Percentiles rank a stretch among this genome's conserved stretches.
Conservation (phyloP, 2,113 vertebrate species). For the Pelecanus crispus region DNA sequence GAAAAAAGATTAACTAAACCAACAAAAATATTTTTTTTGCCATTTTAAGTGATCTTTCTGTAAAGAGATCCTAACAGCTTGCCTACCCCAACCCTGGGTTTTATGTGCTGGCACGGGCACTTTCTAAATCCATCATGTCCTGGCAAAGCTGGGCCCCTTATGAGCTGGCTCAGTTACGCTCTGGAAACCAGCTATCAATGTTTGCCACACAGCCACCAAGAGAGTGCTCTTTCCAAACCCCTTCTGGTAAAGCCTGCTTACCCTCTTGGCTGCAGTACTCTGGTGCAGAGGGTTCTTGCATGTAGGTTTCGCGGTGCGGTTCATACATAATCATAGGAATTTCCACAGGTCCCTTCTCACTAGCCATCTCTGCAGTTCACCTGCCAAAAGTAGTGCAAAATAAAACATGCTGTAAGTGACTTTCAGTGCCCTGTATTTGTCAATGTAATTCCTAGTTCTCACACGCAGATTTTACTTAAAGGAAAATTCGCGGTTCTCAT, state of each 20-base stretch:
- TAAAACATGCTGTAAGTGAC: rapidly evolving
- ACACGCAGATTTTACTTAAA: not conserved
- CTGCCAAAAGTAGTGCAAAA: not conserved
- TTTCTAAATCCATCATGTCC: not conserved
- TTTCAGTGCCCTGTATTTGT: not conserved
- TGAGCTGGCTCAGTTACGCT: not conserved
- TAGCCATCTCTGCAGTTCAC: not conserved
- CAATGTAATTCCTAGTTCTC: rapidly evolving
- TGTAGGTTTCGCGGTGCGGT: rapidly evolving
- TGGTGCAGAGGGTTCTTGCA: not conserved
- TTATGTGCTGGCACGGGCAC: rapidly evolving
- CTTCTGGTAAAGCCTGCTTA: not conserved
- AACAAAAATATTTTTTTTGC: not conserved
- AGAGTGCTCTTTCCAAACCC: not conserved
- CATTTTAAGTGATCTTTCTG: not conserved
- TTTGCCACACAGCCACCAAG: not conserved
- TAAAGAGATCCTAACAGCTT: not conserved
- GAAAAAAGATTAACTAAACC: not conserved
- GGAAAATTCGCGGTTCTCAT: not conserved
- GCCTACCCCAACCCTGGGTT: not conserved
- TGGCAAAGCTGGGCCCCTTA: not conserved
- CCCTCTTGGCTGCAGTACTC: not conserved
- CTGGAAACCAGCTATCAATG: rapidly evolving
- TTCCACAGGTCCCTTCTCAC: not conserved
- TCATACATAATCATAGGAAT: constrained; percentile 10